These are phyloP conservation scores for Phrynosoma platyrhinos DNA, from an alignment of 2,113 vertebrate species.

Conservation along the genomic window DNA sequence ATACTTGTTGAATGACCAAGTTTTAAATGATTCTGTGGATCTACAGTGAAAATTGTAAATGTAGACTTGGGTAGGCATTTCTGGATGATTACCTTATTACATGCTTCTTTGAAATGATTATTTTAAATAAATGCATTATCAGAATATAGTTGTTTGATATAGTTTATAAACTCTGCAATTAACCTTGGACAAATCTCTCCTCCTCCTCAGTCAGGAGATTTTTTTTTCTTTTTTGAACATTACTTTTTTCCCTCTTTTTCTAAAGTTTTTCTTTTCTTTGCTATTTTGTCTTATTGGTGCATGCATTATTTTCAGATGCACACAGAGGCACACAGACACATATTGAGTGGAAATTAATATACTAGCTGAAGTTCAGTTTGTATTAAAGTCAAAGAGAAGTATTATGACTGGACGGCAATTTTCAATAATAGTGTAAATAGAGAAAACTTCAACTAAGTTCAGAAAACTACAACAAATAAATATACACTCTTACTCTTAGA, in stretches of 20 bases:
- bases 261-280: background rate
- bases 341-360: background rate
- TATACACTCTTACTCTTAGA: background rate
- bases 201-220: rapidly evolving
- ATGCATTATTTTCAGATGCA: background rate
- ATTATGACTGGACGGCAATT: background rate
- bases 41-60: background rate
- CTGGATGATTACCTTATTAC: background rate
- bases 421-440: background rate
- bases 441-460: background rate
- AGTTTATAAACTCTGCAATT: conserved; percentile 22
- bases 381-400: background rate
- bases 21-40: too few species aligned
- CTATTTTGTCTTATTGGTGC: conserved; percentile 15
- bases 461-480: background rate
- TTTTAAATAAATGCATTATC: rapidly evolving
- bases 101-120: conserved; percentile 5
- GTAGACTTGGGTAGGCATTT: background rate
- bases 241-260: background rate
- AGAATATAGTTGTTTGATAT: background rate
- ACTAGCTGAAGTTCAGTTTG: background rate
- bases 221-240: too few species aligned
- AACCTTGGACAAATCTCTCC: background rate
- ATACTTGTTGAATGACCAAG: too few species aligned
- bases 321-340: background rate